Base-by-base conservation (phyloP, 2,888 invertebrate genomes). In the Herminia tarsipennalis region DNA sequence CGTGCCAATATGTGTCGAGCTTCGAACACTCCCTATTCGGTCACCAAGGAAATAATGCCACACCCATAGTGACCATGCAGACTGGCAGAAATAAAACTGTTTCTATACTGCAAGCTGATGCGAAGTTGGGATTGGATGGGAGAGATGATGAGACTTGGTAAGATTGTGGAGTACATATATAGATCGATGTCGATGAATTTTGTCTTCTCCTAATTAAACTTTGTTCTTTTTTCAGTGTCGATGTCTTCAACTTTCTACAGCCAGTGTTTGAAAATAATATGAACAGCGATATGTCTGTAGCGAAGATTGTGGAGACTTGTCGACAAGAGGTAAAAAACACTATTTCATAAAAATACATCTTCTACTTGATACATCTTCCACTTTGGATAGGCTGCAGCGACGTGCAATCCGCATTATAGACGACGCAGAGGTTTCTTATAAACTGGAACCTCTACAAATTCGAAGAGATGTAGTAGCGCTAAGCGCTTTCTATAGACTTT, bases 11-110 rank as follows among this genome's bases (percentile, higher is more conserved):
- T 78, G 97, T 98, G 3, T 96, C 97, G 2, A 96, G 96, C 70
- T 88, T 98, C 71, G 99, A 99, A 71, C 98, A 98, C 77, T 95
- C 95, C 0, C 94, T 97, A 59, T 98, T 98, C 70, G 97, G 97
- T 16, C 95, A 95, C 70, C 96, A 96, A 63, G 95, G 94, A 20
- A 94, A 94, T 59, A 93, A 94, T 1, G 92, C 94, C 5, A 86
- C 94, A 8, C 92, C 94, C 0, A 93, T 94, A 78, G 92, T 94
- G 0, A 93, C 94, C 1, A 93, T 94, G 83, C 95, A 94, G 66
- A 93, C 94, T 2, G 94, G 94, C 16, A 86, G 92, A 21, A 94
- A 93, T 56, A 93, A 92, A 27, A 92, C 93, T 0, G 91, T 94
- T 1, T 92, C 93, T 0, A 94, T 94, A 50, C 91, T 93, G 0